Percentiles rank a stretch among this genome's conserved stretches.
Evolutionary conservation across 2,797 vertebrate species (phyloP).

Genomic region (Sebastes nivosus): DNA sequence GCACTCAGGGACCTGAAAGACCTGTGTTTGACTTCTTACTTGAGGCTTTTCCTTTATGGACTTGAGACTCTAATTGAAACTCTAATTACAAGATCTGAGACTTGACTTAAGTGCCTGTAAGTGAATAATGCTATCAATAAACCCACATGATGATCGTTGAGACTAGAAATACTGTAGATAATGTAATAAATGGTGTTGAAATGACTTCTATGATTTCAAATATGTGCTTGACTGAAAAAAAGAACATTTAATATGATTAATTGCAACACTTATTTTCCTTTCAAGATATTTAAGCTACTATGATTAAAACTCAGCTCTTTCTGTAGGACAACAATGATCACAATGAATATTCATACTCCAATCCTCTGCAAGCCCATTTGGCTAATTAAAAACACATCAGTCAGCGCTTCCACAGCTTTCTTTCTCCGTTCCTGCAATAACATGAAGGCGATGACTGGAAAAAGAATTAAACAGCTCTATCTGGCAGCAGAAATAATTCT

Average conservation of each 20-base stretch:
- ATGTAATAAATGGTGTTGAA: neutral
- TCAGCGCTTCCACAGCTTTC: conserved; percentile 18
- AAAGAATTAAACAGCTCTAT: conserved; percentile 50
- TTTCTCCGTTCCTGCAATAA: conserved; percentile 14
- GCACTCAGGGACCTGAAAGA: neutral
- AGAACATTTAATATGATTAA: neutral
- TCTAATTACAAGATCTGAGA: neutral
- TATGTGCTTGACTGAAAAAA: neutral
- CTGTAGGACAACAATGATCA: conserved; percentile 28
- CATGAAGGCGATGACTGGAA: conserved; percentile 40
- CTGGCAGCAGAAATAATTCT: conserved; percentile 30
- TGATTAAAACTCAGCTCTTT: conserved; percentile 33
- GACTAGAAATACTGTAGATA: neutral
- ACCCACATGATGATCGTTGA: neutral
- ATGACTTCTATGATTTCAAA: conserved; percentile 16
- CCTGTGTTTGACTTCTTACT: neutral
- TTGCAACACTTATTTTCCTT: conserved; percentile 35
- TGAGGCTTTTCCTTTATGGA: neutral
- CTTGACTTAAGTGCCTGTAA: neutral
- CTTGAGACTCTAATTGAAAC: neutral
- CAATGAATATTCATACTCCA: conserved; percentile 50
- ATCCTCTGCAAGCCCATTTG: conserved; percentile 29
- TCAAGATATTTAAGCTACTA: conserved; percentile 18
- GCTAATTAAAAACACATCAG: conserved; percentile 60
- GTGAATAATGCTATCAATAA: neutral